Base-by-base conservation (phyloP, 2,797 vertebrate species). In the Tadarida brasiliensis region DNA sequence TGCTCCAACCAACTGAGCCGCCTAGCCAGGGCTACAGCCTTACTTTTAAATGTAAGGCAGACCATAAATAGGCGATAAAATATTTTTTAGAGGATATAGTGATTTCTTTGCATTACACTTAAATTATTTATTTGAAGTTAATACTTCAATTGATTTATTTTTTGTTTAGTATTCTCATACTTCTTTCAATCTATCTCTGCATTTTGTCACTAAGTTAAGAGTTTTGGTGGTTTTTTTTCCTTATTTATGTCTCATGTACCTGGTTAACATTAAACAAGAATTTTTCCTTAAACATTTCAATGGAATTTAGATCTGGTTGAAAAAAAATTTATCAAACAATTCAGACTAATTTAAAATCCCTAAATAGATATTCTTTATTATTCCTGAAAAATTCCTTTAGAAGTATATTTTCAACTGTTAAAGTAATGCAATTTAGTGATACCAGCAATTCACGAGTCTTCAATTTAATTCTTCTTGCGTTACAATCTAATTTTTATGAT, bases 91-190 rank as follows among this genome's bases (percentile, higher is more conserved):
- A 68, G 67, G 10, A 44, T 20, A 68, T 3, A 44, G 11, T 57
- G 44, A 47, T 80, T 90, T 90, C 16, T 74, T 86, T 81, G 51
- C n/a, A 80, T 86, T 90, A 68, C 4, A 39, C 3, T 63, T 92
- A 28, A 77, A 88, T 83, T 57, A 77, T 39, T 90, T 16, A 74
- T 22, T 92, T 88, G 63, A 92, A 51, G 70, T 56, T 86, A 49
- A 49, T 56, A 54, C 30, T 78, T 85, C 33, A 44, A 7, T 81
- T 61, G 51, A 89, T n/a, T 44, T 44, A 44, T 12, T 61, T 85
- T 84, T 85, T 83, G 35, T 88, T 73, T 59, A 20, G 61, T 19
- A 30, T 35, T 87, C 14, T 47, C 30, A 82, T 47, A 59, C 26
- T 56, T 91, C 19, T 78, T 56, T 77, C 44, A 30, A 47, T 49